These are phyloP conservation scores for Bombus fervidus DNA, from an alignment of 1,140 invertebrate species.

Conservation along the genomic window DNA sequence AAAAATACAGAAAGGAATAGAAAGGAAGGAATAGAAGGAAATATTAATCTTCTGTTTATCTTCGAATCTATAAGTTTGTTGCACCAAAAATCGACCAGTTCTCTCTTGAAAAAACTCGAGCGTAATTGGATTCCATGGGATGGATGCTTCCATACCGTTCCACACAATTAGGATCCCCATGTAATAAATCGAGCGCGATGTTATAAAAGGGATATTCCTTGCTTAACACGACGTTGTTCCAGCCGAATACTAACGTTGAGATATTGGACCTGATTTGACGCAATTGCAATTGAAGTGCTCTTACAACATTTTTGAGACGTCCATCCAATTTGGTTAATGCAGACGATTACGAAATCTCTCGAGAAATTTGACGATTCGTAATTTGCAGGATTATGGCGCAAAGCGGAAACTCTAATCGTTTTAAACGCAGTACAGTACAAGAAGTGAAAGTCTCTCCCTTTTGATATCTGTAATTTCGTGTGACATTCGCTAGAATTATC, in stretches of 20 bases:
- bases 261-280: not conserved
- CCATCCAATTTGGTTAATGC: not conserved
- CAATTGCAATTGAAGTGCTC: not conserved
- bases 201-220: not conserved
- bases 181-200: not conserved
- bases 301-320: not conserved
- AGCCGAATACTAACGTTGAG: not conserved
- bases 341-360: not conserved
- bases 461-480: not conserved
- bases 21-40: not conserved
- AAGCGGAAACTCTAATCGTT: not conserved
- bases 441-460: not conserved
- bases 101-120: not conserved
- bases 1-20: no score
- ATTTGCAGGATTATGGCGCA: not conserved
- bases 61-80: no score
- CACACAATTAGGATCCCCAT: not conserved
- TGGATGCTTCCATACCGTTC: not conserved
- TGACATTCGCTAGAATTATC: no score
- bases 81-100: no score
- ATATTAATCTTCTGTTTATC: not conserved
- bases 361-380: not conserved
- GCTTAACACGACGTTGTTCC: not conserved
- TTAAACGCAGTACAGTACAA: not conserved
- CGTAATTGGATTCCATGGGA: not conserved